Conservation (phyloP, 2,888 invertebrate species). For the Isotomurus palustris region DNA sequence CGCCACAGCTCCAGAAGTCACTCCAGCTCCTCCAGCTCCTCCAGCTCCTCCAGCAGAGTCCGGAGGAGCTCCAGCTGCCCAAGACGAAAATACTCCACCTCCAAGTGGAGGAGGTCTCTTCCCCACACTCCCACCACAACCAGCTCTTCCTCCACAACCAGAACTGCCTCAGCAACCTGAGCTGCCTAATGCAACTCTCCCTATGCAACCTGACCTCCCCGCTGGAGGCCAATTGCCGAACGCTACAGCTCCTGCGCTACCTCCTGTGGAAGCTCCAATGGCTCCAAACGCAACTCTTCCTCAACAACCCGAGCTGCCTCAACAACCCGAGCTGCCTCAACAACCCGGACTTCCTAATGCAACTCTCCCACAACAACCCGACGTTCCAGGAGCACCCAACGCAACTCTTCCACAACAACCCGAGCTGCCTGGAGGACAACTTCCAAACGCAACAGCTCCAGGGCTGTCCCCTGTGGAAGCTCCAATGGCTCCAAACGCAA, state of each 20-base stretch:
- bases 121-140: constrained; percentile 16
- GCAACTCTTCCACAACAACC: constrained; percentile 22
- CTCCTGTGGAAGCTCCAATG: constrained; percentile 13
- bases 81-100: constrained; percentile 21
- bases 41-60: constrained; percentile 14
- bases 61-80: constrained; percentile 7
- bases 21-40: constrained; percentile 1
- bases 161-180: constrained; percentile 40
- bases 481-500: constrained; percentile 25
- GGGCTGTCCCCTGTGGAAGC: constrained; percentile 45
- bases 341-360: not conserved
- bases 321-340: constrained; percentile 7
- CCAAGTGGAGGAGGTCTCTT: constrained; percentile 12
- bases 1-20: constrained; percentile 7
- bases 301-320: constrained; percentile 7
- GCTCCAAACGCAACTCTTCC: constrained; percentile 3
- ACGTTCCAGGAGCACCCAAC: constrained; percentile 14
- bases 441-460: constrained; percentile 31
- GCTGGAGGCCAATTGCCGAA: constrained; percentile 8
- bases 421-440: constrained; percentile 16
- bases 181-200: not conserved
- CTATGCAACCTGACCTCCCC: constrained; percentile 19
- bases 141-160: constrained; percentile 46
- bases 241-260: constrained; percentile 21
- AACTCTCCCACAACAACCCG: constrained; percentile 7